Percentiles rank a stretch among this genome's conserved stretches.
Conservation (phyloP, 2,888 invertebrate species). For the Anoplius nigerrimus region DNA sequence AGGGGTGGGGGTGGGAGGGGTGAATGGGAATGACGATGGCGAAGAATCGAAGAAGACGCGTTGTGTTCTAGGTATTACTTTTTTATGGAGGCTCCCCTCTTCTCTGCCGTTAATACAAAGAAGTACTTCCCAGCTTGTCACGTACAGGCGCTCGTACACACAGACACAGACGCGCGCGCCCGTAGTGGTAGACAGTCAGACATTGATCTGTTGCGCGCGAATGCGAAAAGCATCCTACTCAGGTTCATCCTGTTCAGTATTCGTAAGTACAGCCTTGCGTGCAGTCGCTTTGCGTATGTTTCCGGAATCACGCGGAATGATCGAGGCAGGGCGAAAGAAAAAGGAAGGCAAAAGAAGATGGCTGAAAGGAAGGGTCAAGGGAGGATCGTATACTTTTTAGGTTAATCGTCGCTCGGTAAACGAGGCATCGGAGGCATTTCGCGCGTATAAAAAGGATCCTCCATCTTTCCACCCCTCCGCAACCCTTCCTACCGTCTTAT, state of each 20-base stretch:
- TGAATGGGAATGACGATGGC: no score
- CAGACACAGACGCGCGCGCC: no score
- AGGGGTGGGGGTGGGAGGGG: neutral
- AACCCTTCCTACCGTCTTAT: conserved; percentile 60
- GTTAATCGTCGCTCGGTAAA: conserved; percentile 65
- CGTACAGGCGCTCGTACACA: no score
- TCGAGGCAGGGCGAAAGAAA: neutral
- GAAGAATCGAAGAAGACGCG: neutral
- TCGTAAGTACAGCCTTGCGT: conserved; percentile 1
- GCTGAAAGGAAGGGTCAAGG: conserved; percentile 21
- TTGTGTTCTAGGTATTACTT: neutral
- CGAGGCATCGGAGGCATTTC: conserved; percentile 59
- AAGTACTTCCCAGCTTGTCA: no score
- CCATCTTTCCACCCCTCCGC: conserved; percentile 45
- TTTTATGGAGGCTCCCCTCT: neutral
- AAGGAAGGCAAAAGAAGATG: conserved; percentile 6
- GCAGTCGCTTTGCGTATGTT: neutral
- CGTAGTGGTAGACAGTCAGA: no score
- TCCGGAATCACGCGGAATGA: neutral
- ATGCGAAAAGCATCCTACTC: no score
- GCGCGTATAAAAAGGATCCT: conserved; percentile 49
- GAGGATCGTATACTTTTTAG: conserved; percentile 58
- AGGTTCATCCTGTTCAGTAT: neutral
- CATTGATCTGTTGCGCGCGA: no score
- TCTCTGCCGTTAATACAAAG: no score